phyloP scores from a whole-genome alignment of 1,140 invertebrate species.

The Drosophila miranda region DNA sequence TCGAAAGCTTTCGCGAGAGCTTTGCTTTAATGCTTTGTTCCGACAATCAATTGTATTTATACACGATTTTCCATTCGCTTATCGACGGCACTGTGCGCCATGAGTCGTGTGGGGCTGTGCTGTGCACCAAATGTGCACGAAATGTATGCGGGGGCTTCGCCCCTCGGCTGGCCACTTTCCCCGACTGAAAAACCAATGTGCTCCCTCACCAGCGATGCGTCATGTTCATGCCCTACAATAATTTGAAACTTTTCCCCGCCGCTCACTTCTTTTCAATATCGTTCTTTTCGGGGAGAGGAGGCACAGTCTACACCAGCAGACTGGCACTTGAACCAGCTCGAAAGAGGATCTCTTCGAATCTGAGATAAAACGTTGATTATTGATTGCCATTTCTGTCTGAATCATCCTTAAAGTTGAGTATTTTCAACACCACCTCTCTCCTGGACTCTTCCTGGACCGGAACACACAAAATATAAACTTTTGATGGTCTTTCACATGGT shows the following conservation, averaged over 20 bases:
- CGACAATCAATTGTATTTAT: constrained; percentile 5
- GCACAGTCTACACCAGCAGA: constrained; percentile 40
- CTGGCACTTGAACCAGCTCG: constrained; percentile 33
- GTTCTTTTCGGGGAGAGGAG: background rate
- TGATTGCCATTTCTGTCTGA: too few species aligned
- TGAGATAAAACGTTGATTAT: too few species aligned
- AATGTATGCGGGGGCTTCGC: background rate
- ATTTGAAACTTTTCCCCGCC: too few species aligned
- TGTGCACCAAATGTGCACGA: background rate
- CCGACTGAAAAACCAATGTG: background rate
- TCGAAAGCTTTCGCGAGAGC: constrained; percentile 10
- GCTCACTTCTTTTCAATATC: constrained; percentile 46
- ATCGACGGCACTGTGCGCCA: background rate
- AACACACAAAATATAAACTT: too few species aligned
- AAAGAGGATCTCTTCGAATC: constrained; percentile 7
- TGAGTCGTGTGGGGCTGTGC: background rate
- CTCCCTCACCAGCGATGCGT: too few species aligned
- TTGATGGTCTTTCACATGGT: too few species aligned
- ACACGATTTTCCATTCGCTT: background rate
- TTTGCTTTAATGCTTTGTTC: too few species aligned
- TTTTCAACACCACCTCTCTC: too few species aligned
- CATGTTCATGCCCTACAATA: too few species aligned
- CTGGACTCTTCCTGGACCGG: too few species aligned
- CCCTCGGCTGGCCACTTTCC: background rate
- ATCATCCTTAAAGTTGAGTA: too few species aligned